phyloP scores from a whole-genome alignment of 1,140 invertebrate genomes.

The Sitophilus oryzae region DNA sequence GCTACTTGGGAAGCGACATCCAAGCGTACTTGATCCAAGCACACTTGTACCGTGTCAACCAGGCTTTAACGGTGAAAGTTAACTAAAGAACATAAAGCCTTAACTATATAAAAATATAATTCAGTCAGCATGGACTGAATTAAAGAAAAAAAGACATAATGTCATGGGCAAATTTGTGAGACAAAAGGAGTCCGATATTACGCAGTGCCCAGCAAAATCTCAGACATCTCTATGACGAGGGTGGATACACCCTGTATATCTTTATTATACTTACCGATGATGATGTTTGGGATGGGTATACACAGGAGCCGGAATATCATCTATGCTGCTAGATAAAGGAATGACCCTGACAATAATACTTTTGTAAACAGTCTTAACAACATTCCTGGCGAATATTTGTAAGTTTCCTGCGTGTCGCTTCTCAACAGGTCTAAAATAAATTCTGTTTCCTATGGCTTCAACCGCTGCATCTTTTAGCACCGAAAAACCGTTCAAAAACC shows the following conservation, averaged over 20 bases:
- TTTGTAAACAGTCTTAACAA: conserved; percentile 63
- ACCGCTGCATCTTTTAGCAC: conserved; percentile 52
- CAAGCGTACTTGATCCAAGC: no score
- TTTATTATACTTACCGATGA: conserved; percentile 14
- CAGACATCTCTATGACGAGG: not conserved
- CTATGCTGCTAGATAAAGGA: conserved; percentile 44
- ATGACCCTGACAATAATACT: conserved; percentile 63
- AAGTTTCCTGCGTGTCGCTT: conserved; percentile 81
- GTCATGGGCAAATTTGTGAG: no score
- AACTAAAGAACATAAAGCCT: no score
- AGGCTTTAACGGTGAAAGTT: no score
- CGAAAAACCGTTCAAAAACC: conserved; percentile 77
- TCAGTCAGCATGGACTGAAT: no score
- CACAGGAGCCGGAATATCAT: conserved; percentile 14
- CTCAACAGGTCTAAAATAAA: conserved; percentile 58
- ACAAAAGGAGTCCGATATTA: no score
- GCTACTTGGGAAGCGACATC: no score
- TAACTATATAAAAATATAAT: no score
- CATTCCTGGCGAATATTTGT: conserved; percentile 81
- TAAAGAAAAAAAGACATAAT: no score
- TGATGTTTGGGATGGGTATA: conserved; percentile 17
- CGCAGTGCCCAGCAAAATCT: no score
- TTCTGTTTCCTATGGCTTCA: conserved; percentile 41
- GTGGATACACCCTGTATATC: not conserved
- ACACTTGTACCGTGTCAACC: no score